Conservation (phyloP, 2,888 invertebrate species). For the Idaea dimidiata region DNA sequence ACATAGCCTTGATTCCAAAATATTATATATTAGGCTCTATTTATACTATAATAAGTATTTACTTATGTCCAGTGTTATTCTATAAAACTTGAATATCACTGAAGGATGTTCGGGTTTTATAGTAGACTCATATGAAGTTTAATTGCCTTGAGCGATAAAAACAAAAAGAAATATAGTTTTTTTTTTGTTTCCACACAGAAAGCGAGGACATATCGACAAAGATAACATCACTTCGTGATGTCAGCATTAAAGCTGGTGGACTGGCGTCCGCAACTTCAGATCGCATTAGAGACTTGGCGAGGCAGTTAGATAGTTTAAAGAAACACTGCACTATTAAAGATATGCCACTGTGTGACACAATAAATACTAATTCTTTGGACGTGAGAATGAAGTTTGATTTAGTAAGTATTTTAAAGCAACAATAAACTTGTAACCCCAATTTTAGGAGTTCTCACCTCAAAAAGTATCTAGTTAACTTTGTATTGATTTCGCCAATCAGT, state of each 20-base stretch:
- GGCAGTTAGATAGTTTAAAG: conserved; percentile 80
- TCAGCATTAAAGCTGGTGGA: conserved; percentile 78
- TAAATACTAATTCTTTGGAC: conserved; percentile 86
- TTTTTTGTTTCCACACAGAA: conserved; percentile 54
- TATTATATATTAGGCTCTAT: too few relatives aligned
- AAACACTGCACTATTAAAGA: conserved; percentile 86
- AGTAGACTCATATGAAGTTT: too few relatives aligned
- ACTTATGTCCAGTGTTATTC: too few relatives aligned
- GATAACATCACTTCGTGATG: conserved; percentile 78
- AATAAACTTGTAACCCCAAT: too few relatives aligned
- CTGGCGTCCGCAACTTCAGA: conserved; percentile 79
- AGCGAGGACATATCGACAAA: conserved; percentile 80
- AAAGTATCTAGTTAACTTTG: too few relatives aligned
- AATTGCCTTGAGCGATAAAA: too few relatives aligned
- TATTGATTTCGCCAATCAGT: too few relatives aligned
- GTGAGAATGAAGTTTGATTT: conserved; percentile 82
- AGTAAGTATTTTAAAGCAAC: conserved; percentile 56
- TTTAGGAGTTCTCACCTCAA: too few relatives aligned
- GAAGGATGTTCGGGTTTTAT: too few relatives aligned
- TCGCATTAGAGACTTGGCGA: conserved; percentile 80
- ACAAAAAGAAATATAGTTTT: not conserved
- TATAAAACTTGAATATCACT: too few relatives aligned
- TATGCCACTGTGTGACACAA: conserved; percentile 87
- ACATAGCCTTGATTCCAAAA: too few relatives aligned
- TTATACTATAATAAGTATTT: too few relatives aligned